Evolutionary conservation across 2,113 vertebrate genomes (phyloP).

Genomic region (Donacobius atricapilla): DNA sequence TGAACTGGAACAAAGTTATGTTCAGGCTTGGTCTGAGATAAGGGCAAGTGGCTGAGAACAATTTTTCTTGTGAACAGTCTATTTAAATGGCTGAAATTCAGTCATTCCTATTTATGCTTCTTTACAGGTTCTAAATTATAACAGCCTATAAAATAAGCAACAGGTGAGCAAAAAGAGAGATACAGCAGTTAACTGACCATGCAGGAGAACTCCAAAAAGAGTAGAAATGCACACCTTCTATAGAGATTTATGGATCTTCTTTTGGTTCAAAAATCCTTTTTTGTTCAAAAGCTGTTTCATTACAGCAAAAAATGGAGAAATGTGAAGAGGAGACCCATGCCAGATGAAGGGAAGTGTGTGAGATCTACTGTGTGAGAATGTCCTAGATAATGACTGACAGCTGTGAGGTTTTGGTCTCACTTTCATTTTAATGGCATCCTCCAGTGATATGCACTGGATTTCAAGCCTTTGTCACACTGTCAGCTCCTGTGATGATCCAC

Average conservation of each 20-base stretch:
- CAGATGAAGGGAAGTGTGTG: constrained; percentile 9
- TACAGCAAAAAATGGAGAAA: not conserved
- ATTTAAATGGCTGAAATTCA: not conserved
- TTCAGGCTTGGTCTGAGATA: not conserved
- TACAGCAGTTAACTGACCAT: not conserved
- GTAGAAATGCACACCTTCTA: not conserved
- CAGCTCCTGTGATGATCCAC: constrained; percentile 43
- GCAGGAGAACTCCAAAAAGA: not conserved
- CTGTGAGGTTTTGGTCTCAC: constrained; percentile 37
- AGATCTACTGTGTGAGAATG: constrained; percentile 42
- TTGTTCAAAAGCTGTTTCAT: not conserved
- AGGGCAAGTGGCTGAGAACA: not conserved
- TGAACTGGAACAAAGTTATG: not conserved
- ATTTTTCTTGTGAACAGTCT: not conserved
- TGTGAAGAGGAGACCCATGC: not conserved
- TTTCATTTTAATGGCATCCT: constrained; percentile 67
- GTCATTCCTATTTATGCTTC: not conserved
- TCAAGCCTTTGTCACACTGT: constrained; percentile 35
- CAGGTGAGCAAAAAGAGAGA: not conserved
- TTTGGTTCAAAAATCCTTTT: not conserved
- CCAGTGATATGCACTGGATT: constrained; percentile 56
- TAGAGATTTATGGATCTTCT: not conserved
- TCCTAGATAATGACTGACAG: constrained; percentile 65
- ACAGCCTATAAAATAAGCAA: not conserved
- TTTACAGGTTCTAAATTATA: not conserved